A percentile compares a stretch with the other conserved stretches of the same genome.
Conservation (phyloP, 2,888 invertebrate genomes). For the Diadromus collaris region DNA sequence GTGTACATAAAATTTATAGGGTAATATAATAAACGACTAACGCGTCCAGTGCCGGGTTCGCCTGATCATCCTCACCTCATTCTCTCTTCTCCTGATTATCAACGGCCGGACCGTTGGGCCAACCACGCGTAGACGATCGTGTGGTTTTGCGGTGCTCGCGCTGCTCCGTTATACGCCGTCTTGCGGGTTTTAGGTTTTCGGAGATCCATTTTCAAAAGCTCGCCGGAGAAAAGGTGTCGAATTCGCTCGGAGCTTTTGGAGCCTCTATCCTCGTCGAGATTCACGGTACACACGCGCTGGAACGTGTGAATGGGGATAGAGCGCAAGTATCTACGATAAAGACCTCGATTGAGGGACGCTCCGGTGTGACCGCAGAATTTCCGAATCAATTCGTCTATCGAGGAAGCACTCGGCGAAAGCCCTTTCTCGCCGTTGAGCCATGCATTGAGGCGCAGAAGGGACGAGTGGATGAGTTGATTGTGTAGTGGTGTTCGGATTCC, state of each 20-base stretch:
- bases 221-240: slow-evolving; percentile 47
- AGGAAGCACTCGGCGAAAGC: slow-evolving; percentile 57
- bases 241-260: slow-evolving; percentile 21
- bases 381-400: slow-evolving; percentile 76
- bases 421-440: slow-evolving; percentile 56
- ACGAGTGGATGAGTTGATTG: slow-evolving; percentile 54
- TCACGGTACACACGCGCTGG: slow-evolving; percentile 12
- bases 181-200: slow-evolving; percentile 47
- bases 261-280: slow-evolving; percentile 30
- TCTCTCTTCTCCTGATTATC: slow-evolving; percentile 1
- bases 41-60: background rate
- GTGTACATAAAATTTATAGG: slow-evolving; percentile 4
- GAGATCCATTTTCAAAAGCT: slow-evolving; percentile 38
- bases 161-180: slow-evolving; percentile 31
- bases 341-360: slow-evolving; percentile 58
- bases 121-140: slow-evolving; percentile 35
- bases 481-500: slow-evolving; percentile 64
- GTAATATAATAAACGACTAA: background rate
- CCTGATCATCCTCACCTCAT: background rate
- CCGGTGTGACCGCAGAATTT: slow-evolving; percentile 73
- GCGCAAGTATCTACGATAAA: slow-evolving; percentile 44
- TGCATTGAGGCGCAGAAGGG: slow-evolving; percentile 39
- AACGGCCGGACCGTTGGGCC: background rate
- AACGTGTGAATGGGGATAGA: slow-evolving; percentile 41
- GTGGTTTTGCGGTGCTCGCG: slow-evolving; percentile 29